Percentiles rank a stretch among this genome's conserved stretches.
These are phyloP conservation scores for Thaleichthys pacificus DNA, from an alignment of 2,797 vertebrate species.

Conservation along the genomic window DNA sequence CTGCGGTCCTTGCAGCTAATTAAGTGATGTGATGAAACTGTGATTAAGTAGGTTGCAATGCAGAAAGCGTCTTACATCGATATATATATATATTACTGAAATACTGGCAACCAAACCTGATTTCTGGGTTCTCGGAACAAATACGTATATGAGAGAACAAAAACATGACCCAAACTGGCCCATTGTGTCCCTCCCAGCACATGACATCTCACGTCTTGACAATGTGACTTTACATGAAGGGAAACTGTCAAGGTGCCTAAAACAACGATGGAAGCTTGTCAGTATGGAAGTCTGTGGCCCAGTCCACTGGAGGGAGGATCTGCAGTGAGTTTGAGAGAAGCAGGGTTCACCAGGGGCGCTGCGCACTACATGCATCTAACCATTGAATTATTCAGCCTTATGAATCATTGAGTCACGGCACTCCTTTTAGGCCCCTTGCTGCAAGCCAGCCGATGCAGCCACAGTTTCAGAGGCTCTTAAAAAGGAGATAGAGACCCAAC, in stretches of 20 bases:
- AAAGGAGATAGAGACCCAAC: not conserved
- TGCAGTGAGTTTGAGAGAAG: slow-evolving; percentile 30
- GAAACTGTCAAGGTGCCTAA: not conserved
- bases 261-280: not conserved
- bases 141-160: too few species aligned
- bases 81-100: too few species aligned
- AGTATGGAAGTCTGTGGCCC: not conserved
- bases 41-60: too few species aligned
- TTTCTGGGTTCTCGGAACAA: too few species aligned
- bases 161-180: too few species aligned
- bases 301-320: not conserved
- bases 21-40: too few species aligned
- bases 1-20: slow-evolving; percentile 12
- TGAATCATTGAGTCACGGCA: slow-evolving; percentile 78
- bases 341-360: slow-evolving; percentile 67
- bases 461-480: not conserved
- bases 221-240: too few species aligned
- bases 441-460: slow-evolving; percentile 49
- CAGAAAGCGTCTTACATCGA: too few species aligned
- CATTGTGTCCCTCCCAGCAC: slow-evolving; percentile 26
- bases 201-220: not conserved
- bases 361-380: slow-evolving; percentile 71
- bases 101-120: too few species aligned
- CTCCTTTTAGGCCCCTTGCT: slow-evolving; percentile 64
- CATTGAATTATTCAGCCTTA: slow-evolving; percentile 81